Conservation (phyloP, 1,140 invertebrate species). For the Scaptomyza hsui region DNA sequence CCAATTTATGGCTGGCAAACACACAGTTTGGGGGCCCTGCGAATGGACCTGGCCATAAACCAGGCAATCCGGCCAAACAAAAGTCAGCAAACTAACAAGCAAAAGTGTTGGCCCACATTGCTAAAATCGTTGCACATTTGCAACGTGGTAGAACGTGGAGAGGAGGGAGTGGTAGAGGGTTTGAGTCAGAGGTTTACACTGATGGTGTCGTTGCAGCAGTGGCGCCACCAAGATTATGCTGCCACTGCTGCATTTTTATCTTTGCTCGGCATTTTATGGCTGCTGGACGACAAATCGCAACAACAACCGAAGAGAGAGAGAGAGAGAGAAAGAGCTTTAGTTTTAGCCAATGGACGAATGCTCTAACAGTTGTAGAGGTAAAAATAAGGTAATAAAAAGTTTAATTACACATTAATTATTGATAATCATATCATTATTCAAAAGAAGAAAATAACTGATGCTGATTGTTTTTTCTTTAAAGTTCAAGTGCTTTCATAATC, state of each 20-base stretch:
- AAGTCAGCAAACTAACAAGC: conserved; percentile 65
- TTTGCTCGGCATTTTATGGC: conserved; percentile 64
- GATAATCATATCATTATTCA: too few relatives aligned
- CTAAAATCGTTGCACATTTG: conserved; percentile 34
- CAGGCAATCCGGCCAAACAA: conserved; percentile 35
- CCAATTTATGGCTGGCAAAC: conserved; percentile 70
- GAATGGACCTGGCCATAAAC: conserved; percentile 57
- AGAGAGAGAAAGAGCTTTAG: not conserved
- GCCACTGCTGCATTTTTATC: conserved; percentile 74
- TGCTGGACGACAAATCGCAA: conserved; percentile 31
- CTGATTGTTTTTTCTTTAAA: not conserved
- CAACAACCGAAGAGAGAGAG: conserved; percentile 40
- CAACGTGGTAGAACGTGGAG: not conserved
- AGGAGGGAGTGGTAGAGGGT: not conserved
- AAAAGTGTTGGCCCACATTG: conserved; percentile 66
- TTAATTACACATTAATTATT: too few relatives aligned
- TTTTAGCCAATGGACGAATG: not conserved
- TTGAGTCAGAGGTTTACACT: conserved; percentile 38
- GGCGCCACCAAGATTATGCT: conserved; percentile 68
- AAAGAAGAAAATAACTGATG: too few relatives aligned
- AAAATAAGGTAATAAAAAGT: too few relatives aligned
- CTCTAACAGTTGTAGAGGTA: conserved; percentile 8
- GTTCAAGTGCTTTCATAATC: too few relatives aligned
- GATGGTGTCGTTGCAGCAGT: conserved; percentile 53
- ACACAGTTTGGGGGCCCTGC: conserved; percentile 50